These are phyloP conservation scores for Bufotes viridis DNA, from an alignment of 2,797 vertebrate species.

Conservation along the genomic window DNA sequence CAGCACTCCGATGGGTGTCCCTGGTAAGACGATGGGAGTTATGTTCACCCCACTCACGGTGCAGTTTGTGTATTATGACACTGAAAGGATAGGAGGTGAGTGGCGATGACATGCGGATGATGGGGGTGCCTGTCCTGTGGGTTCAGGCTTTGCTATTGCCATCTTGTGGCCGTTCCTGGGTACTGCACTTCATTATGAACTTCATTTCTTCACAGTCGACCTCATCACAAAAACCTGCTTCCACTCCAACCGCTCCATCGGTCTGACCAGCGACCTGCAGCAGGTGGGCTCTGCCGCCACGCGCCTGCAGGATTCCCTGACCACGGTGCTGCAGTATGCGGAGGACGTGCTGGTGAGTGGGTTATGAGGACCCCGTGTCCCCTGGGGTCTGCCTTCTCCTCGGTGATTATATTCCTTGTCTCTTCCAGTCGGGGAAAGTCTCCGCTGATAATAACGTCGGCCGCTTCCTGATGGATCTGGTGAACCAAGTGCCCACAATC, in stretches of 20 bases:
- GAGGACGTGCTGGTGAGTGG: conserved; percentile 93
- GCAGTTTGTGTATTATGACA: conserved; percentile 91
- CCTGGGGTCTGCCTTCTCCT: neutral
- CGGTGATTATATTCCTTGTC: neutral
- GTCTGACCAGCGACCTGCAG: conserved; percentile 91
- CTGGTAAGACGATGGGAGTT: conserved; percentile 95
- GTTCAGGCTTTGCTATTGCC: neutral
- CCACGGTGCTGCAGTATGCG: conserved; percentile 89
- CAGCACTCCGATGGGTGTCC: conserved; percentile 98
- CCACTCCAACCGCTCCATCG: conserved; percentile 85
- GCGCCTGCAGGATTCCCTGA: conserved; percentile 90
- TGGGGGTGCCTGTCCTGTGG: neutral
- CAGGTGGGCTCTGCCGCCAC: conserved; percentile 88
- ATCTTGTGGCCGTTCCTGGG: neutral
- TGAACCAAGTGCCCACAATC: conserved; percentile 97
- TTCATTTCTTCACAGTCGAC: conserved; percentile 77
- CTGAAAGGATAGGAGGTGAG: conserved; percentile 93
- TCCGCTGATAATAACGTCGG: conserved; percentile 95
- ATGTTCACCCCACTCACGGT: conserved; percentile 96
- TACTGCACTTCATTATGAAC: neutral
- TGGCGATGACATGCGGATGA: neutral
- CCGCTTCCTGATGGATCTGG: conserved; percentile 94
- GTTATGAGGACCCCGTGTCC: neutral
- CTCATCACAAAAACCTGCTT: conserved; percentile 92
- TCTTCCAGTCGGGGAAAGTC: conserved; percentile 90